These are phyloP conservation scores for Tetrapedia diversipes DNA, from an alignment of 2,888 invertebrate species.

Conservation along the genomic window DNA sequence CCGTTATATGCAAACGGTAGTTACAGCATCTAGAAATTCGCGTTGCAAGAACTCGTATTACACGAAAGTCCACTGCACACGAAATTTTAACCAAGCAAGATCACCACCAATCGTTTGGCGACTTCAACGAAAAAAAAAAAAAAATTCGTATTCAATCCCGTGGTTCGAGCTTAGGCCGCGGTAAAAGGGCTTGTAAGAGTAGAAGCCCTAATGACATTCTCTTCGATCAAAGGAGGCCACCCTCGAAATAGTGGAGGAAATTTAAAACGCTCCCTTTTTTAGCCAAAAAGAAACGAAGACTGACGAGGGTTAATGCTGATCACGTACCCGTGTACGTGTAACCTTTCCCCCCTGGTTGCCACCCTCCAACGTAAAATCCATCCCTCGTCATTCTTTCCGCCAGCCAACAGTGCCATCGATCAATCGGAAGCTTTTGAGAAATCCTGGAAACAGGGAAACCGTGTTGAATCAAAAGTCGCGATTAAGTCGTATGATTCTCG, in stretches of 20 bases:
- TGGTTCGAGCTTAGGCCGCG: background rate
- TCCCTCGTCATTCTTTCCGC: slow-evolving; percentile 75
- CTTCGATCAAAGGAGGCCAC: slow-evolving; percentile 77
- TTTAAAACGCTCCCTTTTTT: slow-evolving; percentile 78
- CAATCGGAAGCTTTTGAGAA: slow-evolving; percentile 57
- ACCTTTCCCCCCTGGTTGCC: slow-evolving; percentile 62
- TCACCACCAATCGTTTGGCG: too few species aligned
- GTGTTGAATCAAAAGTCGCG: slow-evolving; percentile 49
- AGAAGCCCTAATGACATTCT: slow-evolving; percentile 76
- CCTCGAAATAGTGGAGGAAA: slow-evolving; percentile 77
- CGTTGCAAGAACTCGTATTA: too few species aligned
- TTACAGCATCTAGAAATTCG: too few species aligned
- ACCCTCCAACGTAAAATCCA: slow-evolving; percentile 46
- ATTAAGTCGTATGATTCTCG: too few species aligned
- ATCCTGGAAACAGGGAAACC: slow-evolving; percentile 45
- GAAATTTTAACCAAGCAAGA: too few species aligned
- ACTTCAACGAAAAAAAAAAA: too few species aligned
- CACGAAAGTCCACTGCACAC: too few species aligned
- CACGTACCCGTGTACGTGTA: slow-evolving; percentile 75
- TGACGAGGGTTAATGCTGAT: slow-evolving; percentile 70
- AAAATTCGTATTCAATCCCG: too few species aligned
- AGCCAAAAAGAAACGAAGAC: slow-evolving; percentile 68
- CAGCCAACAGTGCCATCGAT: slow-evolving; percentile 51
- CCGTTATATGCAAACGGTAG: too few species aligned
- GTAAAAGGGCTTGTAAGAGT: slow-evolving; percentile 58